phyloP scores from a whole-genome alignment of 2,888 invertebrate species.

The Callosobruchus maculatus region DNA sequence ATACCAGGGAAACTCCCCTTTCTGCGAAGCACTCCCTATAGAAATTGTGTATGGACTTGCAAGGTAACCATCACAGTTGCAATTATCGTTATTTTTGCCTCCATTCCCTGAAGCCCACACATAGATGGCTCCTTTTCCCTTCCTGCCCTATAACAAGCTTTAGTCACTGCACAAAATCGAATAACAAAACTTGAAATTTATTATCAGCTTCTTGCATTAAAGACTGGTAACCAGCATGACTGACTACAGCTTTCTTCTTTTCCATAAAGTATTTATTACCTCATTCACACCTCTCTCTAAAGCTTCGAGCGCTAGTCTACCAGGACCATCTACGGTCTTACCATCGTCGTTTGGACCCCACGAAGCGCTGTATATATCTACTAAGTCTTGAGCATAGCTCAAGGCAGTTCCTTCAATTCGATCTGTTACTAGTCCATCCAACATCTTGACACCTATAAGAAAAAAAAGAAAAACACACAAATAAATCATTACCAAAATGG shows the following conservation, averaged over 20 bases:
- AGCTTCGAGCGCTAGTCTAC: slow-evolving; percentile 72
- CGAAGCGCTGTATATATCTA: slow-evolving; percentile 89
- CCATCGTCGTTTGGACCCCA: slow-evolving; percentile 95
- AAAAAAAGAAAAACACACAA: not conserved
- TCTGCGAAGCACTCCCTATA: slow-evolving; percentile 82
- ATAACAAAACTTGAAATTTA: too few relatives aligned
- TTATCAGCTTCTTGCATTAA: too few relatives aligned
- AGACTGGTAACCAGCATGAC: too few relatives aligned
- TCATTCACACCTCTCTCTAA: slow-evolving; percentile 69
- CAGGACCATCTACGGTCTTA: slow-evolving; percentile 83
- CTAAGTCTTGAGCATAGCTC: slow-evolving; percentile 68
- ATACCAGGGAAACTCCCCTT: slow-evolving; percentile 83
- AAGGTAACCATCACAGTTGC: slow-evolving; percentile 88
- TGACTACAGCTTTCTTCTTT: slow-evolving; percentile 2
- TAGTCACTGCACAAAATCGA: not conserved
- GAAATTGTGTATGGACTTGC: slow-evolving; percentile 83
- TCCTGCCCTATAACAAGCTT: slow-evolving; percentile 57
- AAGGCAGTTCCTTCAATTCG: slow-evolving; percentile 82
- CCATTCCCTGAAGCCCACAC: slow-evolving; percentile 95
- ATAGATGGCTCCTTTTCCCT: slow-evolving; percentile 79
- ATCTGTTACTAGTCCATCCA: slow-evolving; percentile 86
- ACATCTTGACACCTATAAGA: slow-evolving; percentile 67
- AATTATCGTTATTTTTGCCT: slow-evolving; percentile 77
- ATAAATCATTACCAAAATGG: not conserved
- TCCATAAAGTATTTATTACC: slow-evolving; percentile 57